Conservation (phyloP, 1,140 invertebrate species). For the Atta colombica region DNA sequence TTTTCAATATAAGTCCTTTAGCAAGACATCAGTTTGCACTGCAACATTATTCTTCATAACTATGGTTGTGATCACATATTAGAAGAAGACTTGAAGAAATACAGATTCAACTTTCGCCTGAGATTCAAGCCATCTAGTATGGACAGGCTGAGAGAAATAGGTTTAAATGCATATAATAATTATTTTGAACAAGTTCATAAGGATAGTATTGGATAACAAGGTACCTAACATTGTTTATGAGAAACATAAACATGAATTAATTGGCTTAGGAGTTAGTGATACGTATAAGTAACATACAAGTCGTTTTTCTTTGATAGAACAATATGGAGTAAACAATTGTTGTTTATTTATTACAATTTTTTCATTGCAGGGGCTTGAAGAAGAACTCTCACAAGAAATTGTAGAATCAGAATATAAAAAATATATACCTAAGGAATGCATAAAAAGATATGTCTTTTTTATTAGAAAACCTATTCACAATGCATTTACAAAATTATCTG, state of each 20-base stretch:
- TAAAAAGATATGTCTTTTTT: constrained; percentile 91
- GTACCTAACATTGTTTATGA: constrained; percentile 93
- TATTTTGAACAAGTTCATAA: constrained; percentile 88
- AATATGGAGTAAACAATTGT: not conserved
- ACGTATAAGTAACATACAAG: constrained; percentile 89
- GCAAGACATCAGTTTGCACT: constrained; percentile 92
- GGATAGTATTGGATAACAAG: constrained; percentile 90
- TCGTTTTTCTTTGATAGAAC: constrained; percentile 16
- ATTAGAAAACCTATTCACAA: constrained; percentile 91
- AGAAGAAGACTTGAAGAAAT: constrained; percentile 84
- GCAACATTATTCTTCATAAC: constrained; percentile 87
- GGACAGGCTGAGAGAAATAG: constrained; percentile 89
- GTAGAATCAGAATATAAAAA: constrained; percentile 93
- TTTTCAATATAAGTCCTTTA: constrained; percentile 91
- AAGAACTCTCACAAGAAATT: constrained; percentile 88
- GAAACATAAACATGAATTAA: constrained; percentile 90
- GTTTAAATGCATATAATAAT: constrained; percentile 93
- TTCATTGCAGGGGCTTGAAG: constrained; percentile 89
- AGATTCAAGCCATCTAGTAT: constrained; percentile 91
- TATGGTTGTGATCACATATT: constrained; percentile 88
- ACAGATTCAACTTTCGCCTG: constrained; percentile 91
- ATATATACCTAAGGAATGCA: constrained; percentile 92
- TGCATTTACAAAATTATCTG: constrained; percentile 89
- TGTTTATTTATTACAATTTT: not conserved
- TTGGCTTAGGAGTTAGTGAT: constrained; percentile 94